Percentiles rank a stretch among this genome's conserved stretches.
Evolutionary conservation across 2,888 invertebrate genomes (phyloP).

Genomic region (Acrobeloides nanus): DNA sequence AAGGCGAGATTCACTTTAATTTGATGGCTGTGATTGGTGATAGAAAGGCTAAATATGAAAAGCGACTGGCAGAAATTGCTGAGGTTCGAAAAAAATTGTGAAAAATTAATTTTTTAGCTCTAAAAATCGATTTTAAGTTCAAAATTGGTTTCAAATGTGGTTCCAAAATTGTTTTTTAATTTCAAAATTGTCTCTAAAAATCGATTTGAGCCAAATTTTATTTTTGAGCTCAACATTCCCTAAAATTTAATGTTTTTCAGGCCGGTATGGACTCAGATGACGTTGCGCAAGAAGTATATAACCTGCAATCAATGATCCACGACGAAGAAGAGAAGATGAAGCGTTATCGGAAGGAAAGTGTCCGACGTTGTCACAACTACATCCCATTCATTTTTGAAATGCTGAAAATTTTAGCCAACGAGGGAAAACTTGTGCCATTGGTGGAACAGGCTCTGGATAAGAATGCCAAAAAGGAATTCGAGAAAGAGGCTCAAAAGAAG

Average conservation of each 20-base stretch:
- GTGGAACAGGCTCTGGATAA: conserved; percentile 83
- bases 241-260: too few relatives aligned
- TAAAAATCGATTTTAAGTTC: too few relatives aligned
- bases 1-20: conserved; percentile 96
- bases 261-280: conserved; percentile 67
- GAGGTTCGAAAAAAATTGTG: too few relatives aligned
- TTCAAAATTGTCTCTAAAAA: too few relatives aligned
- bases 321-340: conserved; percentile 78
- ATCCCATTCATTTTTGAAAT: conserved; percentile 90
- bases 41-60: conserved; percentile 74
- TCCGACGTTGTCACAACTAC: conserved; percentile 85
- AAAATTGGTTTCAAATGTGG: too few relatives aligned
- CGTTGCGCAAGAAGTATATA: conserved; percentile 68
- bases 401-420: conserved; percentile 79
- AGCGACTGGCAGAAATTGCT: conserved; percentile 65
- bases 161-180: too few relatives aligned
- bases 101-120: too few relatives aligned
- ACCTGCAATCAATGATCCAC: conserved; percentile 70
- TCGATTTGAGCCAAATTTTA: too few relatives aligned
- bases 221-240: too few relatives aligned
- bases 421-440: conserved; percentile 77
- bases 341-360: conserved; percentile 66
- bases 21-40: conserved; percentile 93
- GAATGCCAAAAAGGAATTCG: too few relatives aligned
- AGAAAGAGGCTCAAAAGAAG: too few relatives aligned